Percentiles rank a stretch among this genome's conserved stretches.
Evolutionary conservation across 1,140 invertebrate genomes (phyloP).

Genomic region (Nilaparvata lugens): DNA sequence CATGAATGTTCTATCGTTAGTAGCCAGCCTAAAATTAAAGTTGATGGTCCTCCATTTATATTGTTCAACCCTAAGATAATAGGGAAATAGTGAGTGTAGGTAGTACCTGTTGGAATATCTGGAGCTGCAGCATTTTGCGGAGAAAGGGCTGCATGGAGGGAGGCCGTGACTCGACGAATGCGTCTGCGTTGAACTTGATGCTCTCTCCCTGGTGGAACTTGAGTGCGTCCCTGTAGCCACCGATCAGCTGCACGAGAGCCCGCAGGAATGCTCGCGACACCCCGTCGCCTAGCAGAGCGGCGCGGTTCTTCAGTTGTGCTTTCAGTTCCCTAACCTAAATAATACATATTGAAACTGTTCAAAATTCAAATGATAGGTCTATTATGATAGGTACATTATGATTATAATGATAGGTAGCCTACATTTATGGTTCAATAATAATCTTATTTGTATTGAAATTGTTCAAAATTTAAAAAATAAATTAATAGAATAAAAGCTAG

Average conservation of each 20-base stretch:
- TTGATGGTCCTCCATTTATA: no score
- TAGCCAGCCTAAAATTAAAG: no score
- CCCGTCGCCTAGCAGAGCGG: conserved; percentile 70
- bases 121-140: conserved; percentile 80
- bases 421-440: no score
- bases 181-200: conserved; percentile 77
- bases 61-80: no score
- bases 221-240: conserved; percentile 86
- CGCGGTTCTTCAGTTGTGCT: conserved; percentile 58
- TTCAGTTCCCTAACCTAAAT: conserved; percentile 53
- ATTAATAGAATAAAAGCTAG: no score
- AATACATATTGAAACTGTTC: conserved; percentile 23
- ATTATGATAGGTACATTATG: conserved; percentile 25
- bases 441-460: no score
- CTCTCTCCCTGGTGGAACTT: conserved; percentile 67
- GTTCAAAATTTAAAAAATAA: no score
- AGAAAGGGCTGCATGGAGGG: conserved; percentile 78
- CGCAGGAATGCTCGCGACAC: conserved; percentile 84
- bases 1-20: no score
- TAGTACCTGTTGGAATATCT: conserved; percentile 90
- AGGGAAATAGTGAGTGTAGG: no score
- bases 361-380: conserved; percentile 5
- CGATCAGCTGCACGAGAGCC: conserved; percentile 83
- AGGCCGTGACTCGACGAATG: conserved; percentile 74
- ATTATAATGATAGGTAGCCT: conserved; percentile 8